A percentile compares a stretch with the other conserved stretches of the same genome.
These are phyloP conservation scores for Anser brachyrhynchus DNA, from an alignment of 2,113 vertebrate genomes.

Conservation along the genomic window DNA sequence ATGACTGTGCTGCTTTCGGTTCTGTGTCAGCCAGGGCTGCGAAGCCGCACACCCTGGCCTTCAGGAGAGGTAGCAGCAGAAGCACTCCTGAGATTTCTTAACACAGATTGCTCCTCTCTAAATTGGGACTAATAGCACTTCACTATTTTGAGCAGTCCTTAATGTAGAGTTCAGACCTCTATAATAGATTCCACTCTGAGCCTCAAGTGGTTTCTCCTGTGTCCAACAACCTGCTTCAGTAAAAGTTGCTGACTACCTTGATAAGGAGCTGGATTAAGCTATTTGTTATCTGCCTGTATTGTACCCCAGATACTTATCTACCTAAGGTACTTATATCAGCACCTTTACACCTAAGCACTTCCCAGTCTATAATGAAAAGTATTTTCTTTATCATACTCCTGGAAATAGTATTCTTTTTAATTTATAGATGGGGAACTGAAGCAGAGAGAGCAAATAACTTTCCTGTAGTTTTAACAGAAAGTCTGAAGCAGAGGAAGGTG, in stretches of 20 bases:
- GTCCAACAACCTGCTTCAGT: conserved; percentile 40
- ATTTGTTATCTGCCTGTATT: conserved; percentile 58
- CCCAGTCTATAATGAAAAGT: conserved; percentile 43
- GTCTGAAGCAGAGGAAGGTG: background rate
- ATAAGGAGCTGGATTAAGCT: conserved; percentile 64
- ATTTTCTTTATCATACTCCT: conserved; percentile 60
- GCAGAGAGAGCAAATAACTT: conserved; percentile 13
- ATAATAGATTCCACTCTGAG: conserved; percentile 50
- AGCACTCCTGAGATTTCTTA: conserved; percentile 26
- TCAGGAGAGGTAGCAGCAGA: background rate
- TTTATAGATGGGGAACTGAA: conserved; percentile 8
- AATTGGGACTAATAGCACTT: conserved; percentile 61
- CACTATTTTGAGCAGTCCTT: conserved; percentile 43
- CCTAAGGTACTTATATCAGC: conserved; percentile 60
- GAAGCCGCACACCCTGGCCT: background rate
- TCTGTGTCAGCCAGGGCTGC: background rate
- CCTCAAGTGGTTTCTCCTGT: conserved; percentile 51
- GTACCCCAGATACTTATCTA: conserved; percentile 62
- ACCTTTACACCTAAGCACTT: conserved; percentile 53
- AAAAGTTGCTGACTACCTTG: conserved; percentile 58
- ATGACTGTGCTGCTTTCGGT: background rate
- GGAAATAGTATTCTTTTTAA: conserved; percentile 57
- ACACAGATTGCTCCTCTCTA: conserved; percentile 16
- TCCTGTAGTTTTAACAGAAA: conserved; percentile 5
- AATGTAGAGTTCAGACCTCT: conserved; percentile 46